These are phyloP conservation scores for Capreolus pygargus DNA, from an alignment of 2,113 vertebrate genomes.

Conservation along the genomic window DNA sequence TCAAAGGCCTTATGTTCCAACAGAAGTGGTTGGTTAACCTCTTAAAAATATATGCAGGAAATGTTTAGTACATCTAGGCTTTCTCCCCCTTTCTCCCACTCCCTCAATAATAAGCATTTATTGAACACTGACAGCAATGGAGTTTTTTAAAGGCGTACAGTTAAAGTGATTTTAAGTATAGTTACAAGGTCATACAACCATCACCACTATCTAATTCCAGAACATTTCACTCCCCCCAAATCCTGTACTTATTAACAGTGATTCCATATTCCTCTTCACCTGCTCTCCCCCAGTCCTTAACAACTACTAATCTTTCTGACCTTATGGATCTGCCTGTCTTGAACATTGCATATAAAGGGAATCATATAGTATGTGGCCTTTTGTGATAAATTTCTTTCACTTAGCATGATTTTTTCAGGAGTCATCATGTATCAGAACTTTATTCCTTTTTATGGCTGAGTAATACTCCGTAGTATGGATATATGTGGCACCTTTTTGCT, in stretches of 20 bases:
- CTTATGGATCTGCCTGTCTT: not conserved
- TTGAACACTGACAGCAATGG: not conserved
- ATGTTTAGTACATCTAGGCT: not conserved
- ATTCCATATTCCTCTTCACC: not conserved
- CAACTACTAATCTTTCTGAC: not conserved
- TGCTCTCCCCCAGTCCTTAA: not conserved
- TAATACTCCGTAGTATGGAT: not conserved
- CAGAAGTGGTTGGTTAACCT: not conserved
- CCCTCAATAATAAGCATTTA: not conserved
- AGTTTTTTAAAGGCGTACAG: not conserved
- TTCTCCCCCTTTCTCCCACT: not conserved
- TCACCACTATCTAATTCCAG: not conserved
- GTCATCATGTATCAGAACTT: not conserved
- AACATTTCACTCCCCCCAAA: not conserved
- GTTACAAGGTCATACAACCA: not conserved
- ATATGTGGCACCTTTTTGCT: not conserved
- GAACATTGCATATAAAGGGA: not conserved
- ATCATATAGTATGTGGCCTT: not conserved
- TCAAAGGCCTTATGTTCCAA: not conserved
- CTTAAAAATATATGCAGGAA: not conserved
- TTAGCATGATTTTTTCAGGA: not conserved
- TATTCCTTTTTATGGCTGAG: constrained; percentile 11
- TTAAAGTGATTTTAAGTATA: not conserved
- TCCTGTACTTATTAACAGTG: not conserved
- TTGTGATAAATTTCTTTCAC: not conserved